phyloP scores from a whole-genome alignment of 2,797 vertebrate species.

The Smutsia gigantea region DNA sequence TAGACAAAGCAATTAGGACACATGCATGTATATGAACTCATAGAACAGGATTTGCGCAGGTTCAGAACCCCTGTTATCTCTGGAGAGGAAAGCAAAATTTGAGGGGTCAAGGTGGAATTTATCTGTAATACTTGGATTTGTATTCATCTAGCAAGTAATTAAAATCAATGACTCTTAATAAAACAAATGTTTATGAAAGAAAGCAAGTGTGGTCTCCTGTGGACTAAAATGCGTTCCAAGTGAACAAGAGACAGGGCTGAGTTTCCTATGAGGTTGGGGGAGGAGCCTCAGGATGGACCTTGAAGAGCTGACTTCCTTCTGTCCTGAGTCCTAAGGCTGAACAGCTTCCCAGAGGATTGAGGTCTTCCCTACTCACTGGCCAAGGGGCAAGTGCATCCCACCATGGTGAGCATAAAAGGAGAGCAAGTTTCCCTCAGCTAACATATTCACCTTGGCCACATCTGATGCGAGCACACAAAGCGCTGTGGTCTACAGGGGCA shows the following conservation, averaged over 20 bases:
- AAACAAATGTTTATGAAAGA: not conserved
- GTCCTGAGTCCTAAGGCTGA: not conserved
- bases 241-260: not conserved
- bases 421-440: too few species aligned
- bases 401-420: too few species aligned
- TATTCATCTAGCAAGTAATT: not conserved
- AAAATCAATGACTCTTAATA: not conserved
- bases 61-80: not conserved
- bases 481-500: not conserved
- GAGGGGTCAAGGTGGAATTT: not conserved
- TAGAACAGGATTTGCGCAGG: not conserved
- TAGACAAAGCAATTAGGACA: not conserved
- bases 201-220: not conserved
- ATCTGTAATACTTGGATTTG: not conserved
- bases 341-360: rapidly evolving
- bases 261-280: not conserved
- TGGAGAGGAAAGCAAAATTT: not conserved
- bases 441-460: not conserved
- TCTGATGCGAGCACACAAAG: not conserved
- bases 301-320: not conserved
- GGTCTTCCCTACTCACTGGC: not conserved
- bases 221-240: not conserved
- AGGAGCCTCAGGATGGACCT: not conserved
- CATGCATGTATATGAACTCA: not conserved
- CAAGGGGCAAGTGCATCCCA: not conserved